Evolutionary conservation across 2,888 invertebrate genomes (phyloP), one percentile per base, ranked within the genome.

Genomic region (Drosophila pseudotalamancana): DNA sequence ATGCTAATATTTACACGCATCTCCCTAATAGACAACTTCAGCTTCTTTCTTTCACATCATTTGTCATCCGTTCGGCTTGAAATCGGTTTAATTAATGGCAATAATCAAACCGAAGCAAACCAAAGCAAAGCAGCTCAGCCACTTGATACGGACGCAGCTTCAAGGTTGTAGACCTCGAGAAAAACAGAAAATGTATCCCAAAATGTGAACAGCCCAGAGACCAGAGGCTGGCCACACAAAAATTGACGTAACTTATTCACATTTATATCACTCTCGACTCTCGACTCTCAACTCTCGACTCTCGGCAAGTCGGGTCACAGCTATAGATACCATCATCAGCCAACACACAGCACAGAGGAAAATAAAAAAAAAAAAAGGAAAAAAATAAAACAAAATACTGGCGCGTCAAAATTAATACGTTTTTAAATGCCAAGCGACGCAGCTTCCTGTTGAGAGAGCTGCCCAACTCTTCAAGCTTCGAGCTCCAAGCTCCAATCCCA

Each of bases 161-260:
- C 83, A 87, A 82, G 82, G 82, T 82, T 82, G 74, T 86, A 82
- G 82, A 82, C 88, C 82, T 82, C 68, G 25, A 11, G 25, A 18
- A n/a, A 6, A 9, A 16, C 14, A 9, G 29, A 42, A 48, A 57
- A 55, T 50, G 50, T 40, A 76, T 39, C 46, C 61, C 50, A 69
- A 74, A 63, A 60, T 50, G 31, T 9, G 42, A 40, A 64, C 64
- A 63, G 54, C 43, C 25, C 8, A 43, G 31, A 43, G 12, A 55
- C 35, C 34, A 53, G 40, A 40, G 19, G 37, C 37, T 37, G 25
- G 23, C 40, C 21, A 40, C 40, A 42, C 46, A 35, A 51, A 70
- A 82, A 82, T 82, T 86, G 88, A 88, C 84, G 87, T 86, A 86
- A 88, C 81, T 87, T 77, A 85, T 81, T 87, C 87, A 86, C 81